Base-by-base conservation (phyloP, 2,888 invertebrate species). In the Hipparchia sbordonii region DNA sequence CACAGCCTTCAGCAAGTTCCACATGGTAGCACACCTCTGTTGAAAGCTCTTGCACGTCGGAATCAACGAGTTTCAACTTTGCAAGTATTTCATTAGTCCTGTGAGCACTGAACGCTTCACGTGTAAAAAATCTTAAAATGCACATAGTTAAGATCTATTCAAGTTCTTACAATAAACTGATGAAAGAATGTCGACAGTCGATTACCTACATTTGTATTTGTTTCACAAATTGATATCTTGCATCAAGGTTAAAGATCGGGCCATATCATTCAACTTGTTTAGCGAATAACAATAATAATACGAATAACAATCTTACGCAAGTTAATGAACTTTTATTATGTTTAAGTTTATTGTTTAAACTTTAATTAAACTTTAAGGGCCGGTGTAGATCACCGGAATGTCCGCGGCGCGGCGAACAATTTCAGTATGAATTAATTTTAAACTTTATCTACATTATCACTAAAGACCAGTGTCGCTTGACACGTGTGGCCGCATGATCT, bases 1-100 rank as follows among this genome's bases (percentile, higher is more conserved):
- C 87, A 78, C 90, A 88, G 56, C 89, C 89, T 73, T 93, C 91
- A 33, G 82, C 85, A 45, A 95, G 88, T 86, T 97, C 97, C 73
- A 98, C 95, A 87, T 98, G 97, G 89, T 96, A 98, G 90, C 98
- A 98, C 77, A 96, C 92, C 90, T 98, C 98, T 6, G 96, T 96
- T 72, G 95, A 94, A 23, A 97, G 78, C 54, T 89, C 83, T 59
- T 80, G 85, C n/a, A 96, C 89, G 75, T 92, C 87, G 33, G 81
- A 67, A 82, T 94, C 91, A 71, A 94, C 87, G 48, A 79, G 72
- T 82, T 94, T 94, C 74, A 96, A 85, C 81, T 95, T 95, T 54
- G 87, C 86, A 57, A 96, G 85, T 74, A 95, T 92, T 82, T 95
- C 95, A 72, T 89, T 88, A 65, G 94, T 95, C 87, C 95, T 95